Conservation (phyloP, 2,888 invertebrate species). For the Drosophila anomelani region DNA sequence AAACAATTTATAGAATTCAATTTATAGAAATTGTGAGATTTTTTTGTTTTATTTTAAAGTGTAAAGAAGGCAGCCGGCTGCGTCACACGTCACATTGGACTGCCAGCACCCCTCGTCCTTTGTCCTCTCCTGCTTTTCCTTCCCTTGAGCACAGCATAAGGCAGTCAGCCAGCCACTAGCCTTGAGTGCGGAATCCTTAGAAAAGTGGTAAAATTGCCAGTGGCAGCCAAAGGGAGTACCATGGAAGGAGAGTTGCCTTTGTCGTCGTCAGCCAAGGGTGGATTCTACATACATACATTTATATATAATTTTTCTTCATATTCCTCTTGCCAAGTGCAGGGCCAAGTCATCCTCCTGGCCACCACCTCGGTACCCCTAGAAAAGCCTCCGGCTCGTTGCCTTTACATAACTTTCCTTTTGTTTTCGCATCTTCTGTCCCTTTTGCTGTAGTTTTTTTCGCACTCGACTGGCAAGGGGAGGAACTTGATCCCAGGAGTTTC, state of each 20-base stretch:
- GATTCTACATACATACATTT: constrained; percentile 46
- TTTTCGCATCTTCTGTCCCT: constrained; percentile 52
- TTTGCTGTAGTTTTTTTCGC: constrained; percentile 59
- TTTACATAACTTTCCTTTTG: constrained; percentile 59
- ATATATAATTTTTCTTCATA: constrained; percentile 10
- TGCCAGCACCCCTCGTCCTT: constrained; percentile 12
- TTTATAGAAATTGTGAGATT: background rate
- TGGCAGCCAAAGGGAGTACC: constrained; percentile 50
- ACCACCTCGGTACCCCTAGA: constrained; percentile 7
- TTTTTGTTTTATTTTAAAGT: constrained; percentile 5
- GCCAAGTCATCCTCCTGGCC: constrained; percentile 38
- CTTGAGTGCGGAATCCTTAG: constrained; percentile 74
- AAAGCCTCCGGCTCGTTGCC: constrained; percentile 22
- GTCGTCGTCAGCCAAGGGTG: constrained; percentile 58
- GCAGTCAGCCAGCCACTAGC: constrained; percentile 44
- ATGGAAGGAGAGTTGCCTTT: constrained; percentile 26
- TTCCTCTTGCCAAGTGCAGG: constrained; percentile 57
- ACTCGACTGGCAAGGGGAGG: constrained; percentile 46
- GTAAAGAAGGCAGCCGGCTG: constrained; percentile 23
- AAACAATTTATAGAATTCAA: too few relatives aligned
- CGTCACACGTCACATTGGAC: constrained; percentile 27
- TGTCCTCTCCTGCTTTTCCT: background rate
- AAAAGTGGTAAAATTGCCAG: constrained; percentile 75
- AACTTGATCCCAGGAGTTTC: constrained; percentile 45
- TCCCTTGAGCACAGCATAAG: constrained; percentile 17